These are phyloP conservation scores for Pachypeltis micranthus DNA, from an alignment of 1,140 invertebrate genomes.

Conservation along the genomic window DNA sequence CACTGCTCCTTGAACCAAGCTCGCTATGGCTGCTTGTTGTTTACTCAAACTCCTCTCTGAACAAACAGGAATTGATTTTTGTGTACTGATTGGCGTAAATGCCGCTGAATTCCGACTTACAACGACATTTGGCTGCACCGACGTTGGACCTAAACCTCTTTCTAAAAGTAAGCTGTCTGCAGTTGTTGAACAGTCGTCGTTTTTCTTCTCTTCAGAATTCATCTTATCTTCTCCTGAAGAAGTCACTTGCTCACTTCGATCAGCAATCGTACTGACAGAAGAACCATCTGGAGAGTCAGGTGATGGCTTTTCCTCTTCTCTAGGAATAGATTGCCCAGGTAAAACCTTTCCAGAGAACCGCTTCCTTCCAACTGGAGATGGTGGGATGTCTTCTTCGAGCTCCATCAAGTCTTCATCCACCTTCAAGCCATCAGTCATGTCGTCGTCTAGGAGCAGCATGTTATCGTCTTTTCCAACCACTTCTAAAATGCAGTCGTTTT, in stretches of 20 bases:
- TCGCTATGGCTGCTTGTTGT: conserved; percentile 26
- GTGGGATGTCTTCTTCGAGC: conserved; percentile 23
- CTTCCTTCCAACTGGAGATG: conserved; percentile 25
- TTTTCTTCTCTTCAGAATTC: neutral
- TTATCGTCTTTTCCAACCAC: conserved; percentile 33
- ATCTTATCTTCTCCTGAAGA: neutral
- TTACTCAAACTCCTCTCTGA: conserved; percentile 15
- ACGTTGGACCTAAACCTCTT: neutral
- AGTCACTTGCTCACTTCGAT: conserved; percentile 31
- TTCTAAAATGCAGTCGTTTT: conserved; percentile 32
- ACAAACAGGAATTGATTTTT: conserved; percentile 19
- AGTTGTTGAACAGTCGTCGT: neutral
- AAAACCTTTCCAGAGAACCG: conserved; percentile 27
- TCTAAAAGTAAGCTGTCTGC: neutral
- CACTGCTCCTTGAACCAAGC: conserved; percentile 30
- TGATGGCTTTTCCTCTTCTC: conserved; percentile 26
- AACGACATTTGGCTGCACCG: conserved; percentile 20
- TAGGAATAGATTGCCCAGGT: conserved; percentile 26
- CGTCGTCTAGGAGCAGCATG: conserved; percentile 26
- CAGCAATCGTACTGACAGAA: neutral
- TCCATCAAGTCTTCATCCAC: conserved; percentile 27
- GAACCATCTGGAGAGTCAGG: conserved; percentile 40
- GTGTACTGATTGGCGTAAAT: conserved; percentile 21
- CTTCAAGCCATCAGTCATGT: conserved; percentile 22
- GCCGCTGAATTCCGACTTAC: conserved; percentile 15